Conservation (phyloP, 2,113 vertebrate species). For the Larimichthys polyactis region DNA sequence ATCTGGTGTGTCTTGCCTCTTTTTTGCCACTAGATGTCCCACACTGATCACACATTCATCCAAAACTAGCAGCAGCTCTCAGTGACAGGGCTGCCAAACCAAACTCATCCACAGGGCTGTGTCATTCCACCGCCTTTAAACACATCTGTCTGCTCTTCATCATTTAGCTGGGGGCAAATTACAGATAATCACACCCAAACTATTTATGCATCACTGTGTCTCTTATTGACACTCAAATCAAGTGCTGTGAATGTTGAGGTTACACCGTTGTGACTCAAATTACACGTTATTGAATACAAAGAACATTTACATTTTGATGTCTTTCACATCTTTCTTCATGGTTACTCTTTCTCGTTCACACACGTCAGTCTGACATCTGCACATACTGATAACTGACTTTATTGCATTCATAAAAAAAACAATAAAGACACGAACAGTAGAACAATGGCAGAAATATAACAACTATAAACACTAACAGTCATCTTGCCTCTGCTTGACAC, state of each 20-base stretch:
- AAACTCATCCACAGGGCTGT: slow-evolving; percentile 57
- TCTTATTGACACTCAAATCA: slow-evolving; percentile 54
- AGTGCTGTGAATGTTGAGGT: slow-evolving; percentile 36
- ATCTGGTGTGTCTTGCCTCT: not conserved
- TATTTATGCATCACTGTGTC: slow-evolving; percentile 44
- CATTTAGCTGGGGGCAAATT: slow-evolving; percentile 51
- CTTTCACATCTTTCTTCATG: not conserved
- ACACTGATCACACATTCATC: slow-evolving; percentile 38
- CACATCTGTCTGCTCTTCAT: slow-evolving; percentile 42
- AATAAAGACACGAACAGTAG: not conserved
- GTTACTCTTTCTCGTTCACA: not conserved
- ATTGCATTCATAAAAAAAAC: not conserved
- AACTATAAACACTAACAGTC: not conserved
- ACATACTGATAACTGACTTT: not conserved
- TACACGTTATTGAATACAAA: slow-evolving; percentile 10
- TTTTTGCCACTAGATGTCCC: slow-evolving; percentile 75
- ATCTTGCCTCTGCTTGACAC: slow-evolving; percentile 17
- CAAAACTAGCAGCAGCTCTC: not conserved
- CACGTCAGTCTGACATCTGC: not conserved
- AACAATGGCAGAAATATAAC: not conserved
- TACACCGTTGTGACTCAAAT: slow-evolving; percentile 35
- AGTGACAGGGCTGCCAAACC: slow-evolving; percentile 29
- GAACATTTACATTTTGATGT: slow-evolving; percentile 24
- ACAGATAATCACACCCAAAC: slow-evolving; percentile 48
- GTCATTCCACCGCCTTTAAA: slow-evolving; percentile 51